Evolutionary conservation across 2,888 invertebrate species (phyloP), one percentile per base, ranked within the genome.

Genomic region (Brachylomia viminalis): DNA sequence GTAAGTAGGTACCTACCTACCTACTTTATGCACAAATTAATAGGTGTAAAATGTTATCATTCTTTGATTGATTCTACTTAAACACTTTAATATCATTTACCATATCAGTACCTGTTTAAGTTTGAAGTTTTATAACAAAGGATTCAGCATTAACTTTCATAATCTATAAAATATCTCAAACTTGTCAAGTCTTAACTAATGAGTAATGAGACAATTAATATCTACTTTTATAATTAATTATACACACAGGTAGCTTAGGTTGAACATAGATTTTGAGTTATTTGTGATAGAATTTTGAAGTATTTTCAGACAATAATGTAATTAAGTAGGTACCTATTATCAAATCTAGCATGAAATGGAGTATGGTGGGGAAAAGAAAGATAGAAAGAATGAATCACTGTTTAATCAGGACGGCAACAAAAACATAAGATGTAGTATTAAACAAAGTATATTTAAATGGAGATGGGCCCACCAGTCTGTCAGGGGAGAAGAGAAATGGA

Each of bases 31-130:
- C 33, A 38, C 8, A 47, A 71, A 72, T 54, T 13, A 8, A 2
- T 49, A 11, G 5, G 6, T 52, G 3, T 75, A 20, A 74, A 42
- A 33, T 74, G 17, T 74, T 74, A 59, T 73, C 8, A 7, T 47
- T 56, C 0, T 17, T 47, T 58, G 15, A n/a, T 45, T 56, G 72
- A 70, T 67, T 66, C 27, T 20, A 33, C 4, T n/a, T 30, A 23
- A 69, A 23, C 6, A 66, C 6, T 42, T 42, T 42, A 42, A 42
- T 10, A 42, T 42, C 8, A 42, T 42, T 42, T 0, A 42, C 10
- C 10, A 42, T 6, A 33, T 33, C 2, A 5, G 33, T 33, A 33
- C 33, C 7, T 38, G 7, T 38, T 6, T 33, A 5, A 33, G 33
- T 38, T 72, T 23, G 7, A 23, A 45, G 6, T 38, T 52, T 17